Percentiles rank a stretch among this genome's conserved stretches.
Conservation (phyloP, 2,797 vertebrate species). For the Sebastes iracundus region DNA sequence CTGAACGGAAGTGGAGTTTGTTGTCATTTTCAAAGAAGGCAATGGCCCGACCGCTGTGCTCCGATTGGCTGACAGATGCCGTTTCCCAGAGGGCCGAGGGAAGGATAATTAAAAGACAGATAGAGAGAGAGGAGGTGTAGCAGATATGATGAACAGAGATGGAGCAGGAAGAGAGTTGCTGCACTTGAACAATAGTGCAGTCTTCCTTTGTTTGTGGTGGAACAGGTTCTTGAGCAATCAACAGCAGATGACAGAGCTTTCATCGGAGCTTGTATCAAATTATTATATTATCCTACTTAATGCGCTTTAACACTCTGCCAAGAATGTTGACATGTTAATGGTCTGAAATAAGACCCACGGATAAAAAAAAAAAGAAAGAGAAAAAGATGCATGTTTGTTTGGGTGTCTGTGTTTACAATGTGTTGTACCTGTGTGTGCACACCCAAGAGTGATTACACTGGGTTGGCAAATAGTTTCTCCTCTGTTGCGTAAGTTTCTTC, state of each 20-base stretch:
- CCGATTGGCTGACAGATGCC: constrained; percentile 27
- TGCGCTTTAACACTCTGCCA: constrained; percentile 39
- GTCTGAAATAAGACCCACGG: constrained; percentile 41
- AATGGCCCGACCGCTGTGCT: not conserved
- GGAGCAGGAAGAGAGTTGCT: constrained; percentile 15
- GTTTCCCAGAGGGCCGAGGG: constrained; percentile 22
- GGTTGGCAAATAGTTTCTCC: constrained; percentile 24
- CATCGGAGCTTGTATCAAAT: constrained; percentile 19
- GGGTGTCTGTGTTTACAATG: constrained; percentile 18
- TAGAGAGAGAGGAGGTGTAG: not conserved
- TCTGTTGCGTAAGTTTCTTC: constrained; percentile 20
- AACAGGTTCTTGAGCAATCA: constrained; percentile 54
- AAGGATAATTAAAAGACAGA: constrained; percentile 38
- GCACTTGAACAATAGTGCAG: constrained; percentile 24
- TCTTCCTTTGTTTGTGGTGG: constrained; percentile 27
- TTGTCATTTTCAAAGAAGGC: constrained; percentile 12
- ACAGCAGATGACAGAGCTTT: constrained; percentile 26
- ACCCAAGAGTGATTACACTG: not conserved
- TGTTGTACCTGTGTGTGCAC: constrained; percentile 9
- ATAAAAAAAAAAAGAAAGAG: not conserved
- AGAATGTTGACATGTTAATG: constrained; percentile 48
- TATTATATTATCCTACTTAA: constrained; percentile 49
- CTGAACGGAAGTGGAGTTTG: constrained; percentile 10
- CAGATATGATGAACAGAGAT: constrained; percentile 1
- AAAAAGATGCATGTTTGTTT: not conserved